A percentile compares a stretch with the other conserved stretches of the same genome.
phyloP scores from a whole-genome alignment of 1,140 invertebrate species.

The Helicoverpa zea region DNA sequence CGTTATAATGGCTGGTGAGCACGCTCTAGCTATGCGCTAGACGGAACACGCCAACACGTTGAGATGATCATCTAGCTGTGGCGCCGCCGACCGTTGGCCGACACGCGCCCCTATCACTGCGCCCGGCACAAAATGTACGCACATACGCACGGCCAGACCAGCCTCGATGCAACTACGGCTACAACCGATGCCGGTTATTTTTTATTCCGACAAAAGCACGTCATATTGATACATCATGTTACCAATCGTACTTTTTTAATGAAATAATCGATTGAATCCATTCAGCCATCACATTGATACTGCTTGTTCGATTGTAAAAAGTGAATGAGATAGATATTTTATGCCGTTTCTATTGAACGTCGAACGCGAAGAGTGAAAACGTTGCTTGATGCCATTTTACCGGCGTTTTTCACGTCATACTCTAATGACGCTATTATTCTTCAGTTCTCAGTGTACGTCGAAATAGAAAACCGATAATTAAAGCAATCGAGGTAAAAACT shows the following conservation, averaged over 20 bases:
- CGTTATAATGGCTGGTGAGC: slow-evolving; percentile 66
- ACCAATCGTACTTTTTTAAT: slow-evolving; percentile 1
- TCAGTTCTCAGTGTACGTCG: slow-evolving; percentile 69
- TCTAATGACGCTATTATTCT: slow-evolving; percentile 73
- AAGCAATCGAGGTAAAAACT: slow-evolving; percentile 59
- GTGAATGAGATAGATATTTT: slow-evolving; percentile 52
- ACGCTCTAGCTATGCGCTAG: slow-evolving; percentile 61
- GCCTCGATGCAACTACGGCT: background rate
- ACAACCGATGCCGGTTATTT: slow-evolving; percentile 5
- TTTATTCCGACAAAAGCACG: slow-evolving; percentile 8
- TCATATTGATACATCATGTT: slow-evolving; percentile 10
- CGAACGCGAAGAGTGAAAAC: slow-evolving; percentile 68
- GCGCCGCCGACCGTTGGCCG: slow-evolving; percentile 51
- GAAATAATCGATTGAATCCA: slow-evolving; percentile 40
- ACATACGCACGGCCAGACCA: background rate
- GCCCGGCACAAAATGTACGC: background rate
- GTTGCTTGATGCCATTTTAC: slow-evolving; percentile 49
- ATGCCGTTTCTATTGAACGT: slow-evolving; percentile 61
- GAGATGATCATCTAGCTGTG: slow-evolving; percentile 61
- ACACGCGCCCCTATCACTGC: background rate
- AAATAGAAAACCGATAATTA: slow-evolving; percentile 79
- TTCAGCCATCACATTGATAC: slow-evolving; percentile 16
- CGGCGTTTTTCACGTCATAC: slow-evolving; percentile 60
- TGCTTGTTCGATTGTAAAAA: slow-evolving; percentile 52
- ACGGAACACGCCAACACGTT: slow-evolving; percentile 57